Conservation (phyloP, 2,113 vertebrate species). For the Hemiprocne comata region DNA sequence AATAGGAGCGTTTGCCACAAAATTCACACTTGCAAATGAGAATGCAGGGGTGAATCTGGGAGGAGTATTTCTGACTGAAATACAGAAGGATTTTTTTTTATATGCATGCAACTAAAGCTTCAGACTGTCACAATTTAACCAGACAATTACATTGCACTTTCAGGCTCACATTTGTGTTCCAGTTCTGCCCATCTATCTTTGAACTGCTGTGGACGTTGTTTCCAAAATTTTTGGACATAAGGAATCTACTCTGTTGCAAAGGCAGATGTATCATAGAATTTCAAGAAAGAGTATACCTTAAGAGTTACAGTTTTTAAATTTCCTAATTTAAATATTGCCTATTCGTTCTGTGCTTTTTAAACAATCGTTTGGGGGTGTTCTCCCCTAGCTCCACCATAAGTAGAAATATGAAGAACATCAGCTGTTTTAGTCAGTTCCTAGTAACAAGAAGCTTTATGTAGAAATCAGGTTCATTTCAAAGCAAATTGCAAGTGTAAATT, state of each 20-base stretch:
- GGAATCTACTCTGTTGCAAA: neutral
- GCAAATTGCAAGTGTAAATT: neutral
- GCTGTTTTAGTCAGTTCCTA: neutral
- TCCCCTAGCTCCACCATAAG: neutral
- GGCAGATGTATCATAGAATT: neutral
- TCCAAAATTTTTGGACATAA: neutral
- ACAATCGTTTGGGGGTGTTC: neutral
- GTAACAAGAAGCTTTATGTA: neutral
- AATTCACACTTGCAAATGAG: neutral
- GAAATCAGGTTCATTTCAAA: neutral
- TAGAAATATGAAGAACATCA: neutral
- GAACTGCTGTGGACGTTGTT: neutral
- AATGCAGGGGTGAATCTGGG: neutral
- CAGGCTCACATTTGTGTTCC: neutral
- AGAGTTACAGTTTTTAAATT: neutral
- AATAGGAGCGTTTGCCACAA: accelerated
- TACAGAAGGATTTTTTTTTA: neutral
- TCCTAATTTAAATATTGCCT: neutral
- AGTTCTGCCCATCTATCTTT: neutral
- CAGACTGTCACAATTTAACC: neutral
- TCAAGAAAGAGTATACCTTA: neutral
- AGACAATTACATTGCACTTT: neutral
- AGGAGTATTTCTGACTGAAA: neutral
- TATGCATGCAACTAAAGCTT: neutral
- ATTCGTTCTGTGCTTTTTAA: neutral